Percentiles rank a stretch among this genome's conserved stretches.
Evolutionary conservation across 2,113 vertebrate genomes (phyloP).

Genomic region (Piprites chloris): DNA sequence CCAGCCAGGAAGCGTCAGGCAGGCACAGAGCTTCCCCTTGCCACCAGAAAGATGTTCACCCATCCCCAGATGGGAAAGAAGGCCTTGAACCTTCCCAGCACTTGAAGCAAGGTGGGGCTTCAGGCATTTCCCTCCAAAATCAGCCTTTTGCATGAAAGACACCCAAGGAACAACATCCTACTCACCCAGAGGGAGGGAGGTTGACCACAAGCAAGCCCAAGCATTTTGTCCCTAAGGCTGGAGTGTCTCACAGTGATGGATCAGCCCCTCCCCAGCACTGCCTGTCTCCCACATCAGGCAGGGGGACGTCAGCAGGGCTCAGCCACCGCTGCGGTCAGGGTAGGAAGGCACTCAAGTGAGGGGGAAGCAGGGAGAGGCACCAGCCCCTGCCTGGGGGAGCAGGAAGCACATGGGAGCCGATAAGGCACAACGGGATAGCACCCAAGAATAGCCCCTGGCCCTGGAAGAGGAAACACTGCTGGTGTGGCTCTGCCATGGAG

Average conservation of each 20-base stretch:
- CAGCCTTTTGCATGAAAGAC: not conserved
- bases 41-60: not conserved
- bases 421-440: not conserved
- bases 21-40: not conserved
- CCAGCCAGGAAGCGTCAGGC: not conserved
- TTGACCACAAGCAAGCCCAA: not conserved
- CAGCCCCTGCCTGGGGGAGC: not conserved
- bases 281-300: not conserved
- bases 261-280: not conserved
- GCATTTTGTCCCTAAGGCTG: not conserved
- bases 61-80: not conserved
- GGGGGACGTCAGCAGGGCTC: rapidly evolving
- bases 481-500: not conserved
- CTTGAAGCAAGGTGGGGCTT: not conserved
- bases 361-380: not conserved
- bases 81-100: not conserved
- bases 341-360: not conserved
- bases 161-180: not conserved
- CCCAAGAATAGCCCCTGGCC: not conserved
- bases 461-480: not conserved
- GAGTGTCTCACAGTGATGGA: rapidly evolving
- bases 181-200: rapidly evolving
- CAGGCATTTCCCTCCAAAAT: not conserved
- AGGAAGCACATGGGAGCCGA: conserved; percentile 36
- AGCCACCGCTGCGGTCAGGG: not conserved